Percentiles rank a stretch among this genome's conserved stretches.
Conservation (phyloP, 2,113 vertebrate genomes). For the Vulpes ferrilata region DNA sequence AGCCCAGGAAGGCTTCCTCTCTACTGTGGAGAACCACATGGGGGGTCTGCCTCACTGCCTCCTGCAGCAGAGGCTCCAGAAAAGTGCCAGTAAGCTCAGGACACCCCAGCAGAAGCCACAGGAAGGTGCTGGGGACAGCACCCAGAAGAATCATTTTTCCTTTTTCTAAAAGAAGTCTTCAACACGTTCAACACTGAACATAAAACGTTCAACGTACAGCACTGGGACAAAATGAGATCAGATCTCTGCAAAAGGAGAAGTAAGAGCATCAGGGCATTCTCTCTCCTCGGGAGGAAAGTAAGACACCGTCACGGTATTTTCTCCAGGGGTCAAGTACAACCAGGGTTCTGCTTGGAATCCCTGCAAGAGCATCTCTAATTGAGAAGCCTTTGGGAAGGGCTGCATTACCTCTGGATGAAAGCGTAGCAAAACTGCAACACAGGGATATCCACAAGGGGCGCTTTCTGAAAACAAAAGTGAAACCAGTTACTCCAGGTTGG, state of each 20-base stretch:
- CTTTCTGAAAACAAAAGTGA: slow-evolving; percentile 89
- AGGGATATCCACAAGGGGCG: slow-evolving; percentile 93
- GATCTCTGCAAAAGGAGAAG: neutral
- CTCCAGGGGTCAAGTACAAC: neutral
- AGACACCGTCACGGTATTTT: neutral
- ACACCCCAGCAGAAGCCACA: neutral
- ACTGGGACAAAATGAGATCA: fast-evolving
- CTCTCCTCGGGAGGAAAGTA: fast-evolving
- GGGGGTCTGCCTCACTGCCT: fast-evolving
- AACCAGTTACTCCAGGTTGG: neutral
- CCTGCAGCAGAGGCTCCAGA: neutral
- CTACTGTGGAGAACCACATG: neutral
- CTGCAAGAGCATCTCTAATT: fast-evolving
- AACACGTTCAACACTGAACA: neutral
- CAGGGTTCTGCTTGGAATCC: fast-evolving
- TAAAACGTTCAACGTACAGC: neutral
- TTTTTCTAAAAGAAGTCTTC: neutral
- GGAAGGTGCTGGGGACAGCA: neutral
- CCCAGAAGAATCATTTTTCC: neutral
- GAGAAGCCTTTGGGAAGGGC: neutral
- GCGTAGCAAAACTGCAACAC: slow-evolving; percentile 95
- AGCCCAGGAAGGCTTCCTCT: neutral
- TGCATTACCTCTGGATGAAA: slow-evolving; percentile 93
- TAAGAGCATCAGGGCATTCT: neutral
- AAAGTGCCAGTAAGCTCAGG: fast-evolving